These are phyloP conservation scores for Drosophila sproati DNA, from an alignment of 1,140 invertebrate genomes.

Conservation along the genomic window DNA sequence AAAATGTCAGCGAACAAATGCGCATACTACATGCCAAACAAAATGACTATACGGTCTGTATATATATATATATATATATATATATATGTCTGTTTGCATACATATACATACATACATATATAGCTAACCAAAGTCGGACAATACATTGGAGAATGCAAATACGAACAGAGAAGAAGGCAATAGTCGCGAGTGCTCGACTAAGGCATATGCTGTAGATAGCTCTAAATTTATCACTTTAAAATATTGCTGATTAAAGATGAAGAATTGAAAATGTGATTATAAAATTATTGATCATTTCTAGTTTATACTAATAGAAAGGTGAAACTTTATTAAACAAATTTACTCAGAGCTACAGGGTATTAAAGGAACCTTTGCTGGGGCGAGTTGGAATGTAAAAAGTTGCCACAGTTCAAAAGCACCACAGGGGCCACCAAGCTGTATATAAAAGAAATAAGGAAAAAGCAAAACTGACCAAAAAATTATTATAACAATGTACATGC, in stretches of 20 bases:
- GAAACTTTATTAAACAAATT: background rate
- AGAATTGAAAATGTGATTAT: no score
- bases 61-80: slow-evolving; percentile 7
- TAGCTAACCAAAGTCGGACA: slow-evolving; percentile 24
- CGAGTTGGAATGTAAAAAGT: slow-evolving; percentile 17
- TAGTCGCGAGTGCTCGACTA: background rate
- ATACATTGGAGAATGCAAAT: slow-evolving; percentile 22
- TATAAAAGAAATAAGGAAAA: slow-evolving; percentile 1
- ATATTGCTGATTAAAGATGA: no score
- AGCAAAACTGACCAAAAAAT: slow-evolving; percentile 1
- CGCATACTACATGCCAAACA: slow-evolving; percentile 29
- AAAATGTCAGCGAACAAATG: slow-evolving; percentile 50
- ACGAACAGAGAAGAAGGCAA: slow-evolving; percentile 21
- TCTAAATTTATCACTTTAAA: background rate
- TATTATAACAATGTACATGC: slow-evolving; percentile 31
- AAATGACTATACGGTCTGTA: slow-evolving; percentile 2
- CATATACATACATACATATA: no score
- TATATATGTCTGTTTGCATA: background rate
- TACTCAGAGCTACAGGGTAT: slow-evolving; percentile 1
- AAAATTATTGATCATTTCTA: no score
- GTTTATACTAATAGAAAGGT: no score
- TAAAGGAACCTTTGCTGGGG: background rate
- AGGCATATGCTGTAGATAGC: background rate
- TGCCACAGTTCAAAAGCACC: slow-evolving; percentile 12
- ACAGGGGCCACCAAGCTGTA: background rate